Percentiles rank a stretch among this genome's conserved stretches.
phyloP scores from a whole-genome alignment of 2,888 invertebrate genomes.

The Drosophila eohydei region DNA sequence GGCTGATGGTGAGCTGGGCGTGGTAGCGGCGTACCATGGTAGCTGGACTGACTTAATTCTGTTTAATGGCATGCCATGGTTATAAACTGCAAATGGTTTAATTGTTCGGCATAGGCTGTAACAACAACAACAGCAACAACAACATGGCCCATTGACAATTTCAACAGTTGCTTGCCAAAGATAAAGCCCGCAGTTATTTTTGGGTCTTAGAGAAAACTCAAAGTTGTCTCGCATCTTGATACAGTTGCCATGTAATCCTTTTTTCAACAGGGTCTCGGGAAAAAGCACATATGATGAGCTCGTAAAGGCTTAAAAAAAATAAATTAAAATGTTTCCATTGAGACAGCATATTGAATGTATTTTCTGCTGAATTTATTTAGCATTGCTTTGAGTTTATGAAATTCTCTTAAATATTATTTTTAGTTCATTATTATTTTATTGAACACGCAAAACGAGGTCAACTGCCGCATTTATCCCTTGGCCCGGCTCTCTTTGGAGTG shows the following conservation, averaged over 20 bases:
- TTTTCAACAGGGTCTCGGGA: background rate
- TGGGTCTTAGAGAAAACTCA: background rate
- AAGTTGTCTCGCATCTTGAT: slow-evolving; percentile 12
- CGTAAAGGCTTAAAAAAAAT: background rate
- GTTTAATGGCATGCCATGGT: slow-evolving; percentile 76
- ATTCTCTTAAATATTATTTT: background rate
- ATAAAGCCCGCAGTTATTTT: slow-evolving; percentile 31
- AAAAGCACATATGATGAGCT: slow-evolving; percentile 8
- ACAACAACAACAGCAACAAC: slow-evolving; percentile 34
- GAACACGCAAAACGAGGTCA: background rate
- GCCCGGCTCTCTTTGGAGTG: background rate
- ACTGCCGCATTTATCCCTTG: background rate
- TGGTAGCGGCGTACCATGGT: slow-evolving; percentile 1
- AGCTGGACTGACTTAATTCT: slow-evolving; percentile 71
- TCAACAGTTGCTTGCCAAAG: slow-evolving; percentile 33
- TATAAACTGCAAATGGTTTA: slow-evolving; percentile 80
- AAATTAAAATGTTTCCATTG: background rate
- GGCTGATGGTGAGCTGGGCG: slow-evolving; percentile 5
- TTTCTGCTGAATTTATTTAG: background rate
- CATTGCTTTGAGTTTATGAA: background rate
- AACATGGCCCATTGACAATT: slow-evolving; percentile 39
- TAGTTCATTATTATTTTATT: background rate
- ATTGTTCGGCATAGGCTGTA: slow-evolving; percentile 61
- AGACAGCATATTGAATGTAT: background rate
- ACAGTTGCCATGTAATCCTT: slow-evolving; percentile 8